A percentile compares a stretch with the other conserved stretches of the same genome.
phyloP scores from a whole-genome alignment of 2,888 invertebrate genomes.

The Agrilus biguttatus region DNA sequence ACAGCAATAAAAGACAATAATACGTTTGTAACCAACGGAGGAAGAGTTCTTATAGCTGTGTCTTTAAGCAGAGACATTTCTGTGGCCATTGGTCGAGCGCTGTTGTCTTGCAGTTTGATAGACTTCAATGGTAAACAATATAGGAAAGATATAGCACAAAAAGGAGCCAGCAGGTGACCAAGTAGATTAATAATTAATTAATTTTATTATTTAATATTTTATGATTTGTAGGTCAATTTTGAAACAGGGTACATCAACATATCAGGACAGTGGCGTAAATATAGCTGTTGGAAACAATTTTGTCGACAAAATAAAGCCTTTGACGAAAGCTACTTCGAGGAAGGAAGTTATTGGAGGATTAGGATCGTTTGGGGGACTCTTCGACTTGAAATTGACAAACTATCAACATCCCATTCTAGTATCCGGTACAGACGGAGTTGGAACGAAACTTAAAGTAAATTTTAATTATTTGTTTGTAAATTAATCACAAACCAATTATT shows the following conservation, averaged over 20 bases:
- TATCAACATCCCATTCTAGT: constrained; percentile 73
- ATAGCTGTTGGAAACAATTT: constrained; percentile 83
- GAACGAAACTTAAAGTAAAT: constrained; percentile 81
- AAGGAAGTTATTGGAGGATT: constrained; percentile 67
- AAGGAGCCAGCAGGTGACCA: constrained; percentile 64
- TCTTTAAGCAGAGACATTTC: constrained; percentile 53
- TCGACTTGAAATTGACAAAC: constrained; percentile 65
- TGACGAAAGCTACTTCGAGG: constrained; percentile 64
- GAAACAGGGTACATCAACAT: constrained; percentile 55
- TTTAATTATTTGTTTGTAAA: neutral
- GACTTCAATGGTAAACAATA: constrained; percentile 76
- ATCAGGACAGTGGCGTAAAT: constrained; percentile 84
- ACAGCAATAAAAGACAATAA: constrained; percentile 41
- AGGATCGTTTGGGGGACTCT: constrained; percentile 89
- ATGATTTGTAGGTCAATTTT: constrained; percentile 33
- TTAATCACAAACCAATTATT: no score
- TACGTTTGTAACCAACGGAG: constrained; percentile 61
- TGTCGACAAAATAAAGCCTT: constrained; percentile 68
- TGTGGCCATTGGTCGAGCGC: constrained; percentile 59
- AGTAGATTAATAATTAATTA: constrained; percentile 1
- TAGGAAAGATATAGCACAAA: constrained; percentile 79
- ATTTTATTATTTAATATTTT: constrained; percentile 4
- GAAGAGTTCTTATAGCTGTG: constrained; percentile 76
- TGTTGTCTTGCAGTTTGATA: constrained; percentile 55
- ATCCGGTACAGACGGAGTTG: constrained; percentile 92